A percentile compares a stretch with the other conserved stretches of the same genome.
These are phyloP conservation scores for Drosophila parthenogenetica DNA, from an alignment of 2,888 invertebrate species.

Conservation along the genomic window DNA sequence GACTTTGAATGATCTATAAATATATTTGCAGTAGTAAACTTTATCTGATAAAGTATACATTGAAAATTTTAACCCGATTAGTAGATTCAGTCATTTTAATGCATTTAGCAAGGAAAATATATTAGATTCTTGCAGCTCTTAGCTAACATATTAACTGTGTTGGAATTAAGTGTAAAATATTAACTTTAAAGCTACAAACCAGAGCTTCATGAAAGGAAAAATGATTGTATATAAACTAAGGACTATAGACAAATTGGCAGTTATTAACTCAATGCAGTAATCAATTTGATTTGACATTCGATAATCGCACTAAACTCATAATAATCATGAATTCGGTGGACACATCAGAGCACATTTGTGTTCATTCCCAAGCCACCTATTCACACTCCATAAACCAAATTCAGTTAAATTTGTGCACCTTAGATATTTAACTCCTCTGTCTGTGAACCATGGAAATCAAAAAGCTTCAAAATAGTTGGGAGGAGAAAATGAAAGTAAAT, in stretches of 20 bases:
- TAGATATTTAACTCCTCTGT: slow-evolving; percentile 7
- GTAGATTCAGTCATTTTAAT: too few relatives aligned
- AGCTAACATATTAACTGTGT: too few relatives aligned
- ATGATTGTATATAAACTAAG: not conserved
- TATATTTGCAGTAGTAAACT: too few relatives aligned
- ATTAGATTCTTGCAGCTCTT: too few relatives aligned
- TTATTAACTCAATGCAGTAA: not conserved
- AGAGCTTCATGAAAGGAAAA: too few relatives aligned
- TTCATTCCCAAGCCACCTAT: slow-evolving; percentile 39
- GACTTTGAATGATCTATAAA: too few relatives aligned
- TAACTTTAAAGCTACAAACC: too few relatives aligned
- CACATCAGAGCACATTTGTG: slow-evolving; percentile 38
- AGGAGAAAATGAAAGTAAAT: slow-evolving; percentile 52
- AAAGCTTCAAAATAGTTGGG: slow-evolving; percentile 15
- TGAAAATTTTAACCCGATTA: too few relatives aligned
- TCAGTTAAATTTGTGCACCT: not conserved
- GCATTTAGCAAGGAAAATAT: too few relatives aligned
- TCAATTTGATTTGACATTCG: not conserved
- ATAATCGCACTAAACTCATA: not conserved
- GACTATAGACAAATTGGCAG: too few relatives aligned
- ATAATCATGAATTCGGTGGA: not conserved
- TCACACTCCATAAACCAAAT: not conserved
- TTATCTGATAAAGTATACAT: too few relatives aligned
- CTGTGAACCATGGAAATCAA: slow-evolving; percentile 19
- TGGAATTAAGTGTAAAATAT: too few relatives aligned